Evolutionary conservation across 2,113 vertebrate species (phyloP).

Genomic region (Abramis brama): DNA sequence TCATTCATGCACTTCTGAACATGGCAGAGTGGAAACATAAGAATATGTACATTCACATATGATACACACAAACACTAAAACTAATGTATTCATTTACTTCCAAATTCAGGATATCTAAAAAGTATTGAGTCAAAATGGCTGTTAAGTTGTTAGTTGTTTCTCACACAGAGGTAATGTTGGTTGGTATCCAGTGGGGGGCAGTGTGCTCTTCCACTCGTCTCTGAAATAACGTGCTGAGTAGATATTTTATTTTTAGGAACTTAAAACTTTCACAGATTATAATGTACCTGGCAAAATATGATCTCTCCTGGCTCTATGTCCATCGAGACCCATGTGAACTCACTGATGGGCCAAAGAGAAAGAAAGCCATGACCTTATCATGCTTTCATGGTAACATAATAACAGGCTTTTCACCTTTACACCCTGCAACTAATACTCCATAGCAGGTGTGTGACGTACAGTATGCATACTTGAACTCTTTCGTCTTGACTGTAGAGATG

Average conservation of each 20-base stretch:
- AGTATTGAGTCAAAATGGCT: background rate
- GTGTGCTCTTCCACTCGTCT: constrained; percentile 36
- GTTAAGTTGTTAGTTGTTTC: background rate
- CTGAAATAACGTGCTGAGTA: constrained; percentile 16
- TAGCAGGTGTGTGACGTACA: constrained; percentile 39
- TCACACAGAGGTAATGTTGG: background rate
- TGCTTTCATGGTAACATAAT: constrained; percentile 37
- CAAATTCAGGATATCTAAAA: background rate
- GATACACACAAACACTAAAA: background rate
- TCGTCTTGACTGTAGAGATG: background rate
- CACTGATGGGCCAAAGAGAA: background rate
- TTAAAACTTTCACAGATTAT: constrained; percentile 38
- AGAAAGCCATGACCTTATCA: constrained; percentile 44
- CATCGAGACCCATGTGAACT: constrained; percentile 7
- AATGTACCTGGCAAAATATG: constrained; percentile 15
- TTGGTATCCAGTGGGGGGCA: constrained; percentile 54
- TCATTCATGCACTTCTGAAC: background rate
- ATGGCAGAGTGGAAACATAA: background rate
- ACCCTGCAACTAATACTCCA: constrained; percentile 21
- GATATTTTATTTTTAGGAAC: constrained; percentile 1
- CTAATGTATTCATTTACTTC: background rate
- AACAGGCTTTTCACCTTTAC: constrained; percentile 36
- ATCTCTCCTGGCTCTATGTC: background rate
- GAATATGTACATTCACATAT: background rate
- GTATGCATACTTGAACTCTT: constrained; percentile 19